Evolutionary conservation across 2,113 vertebrate species (phyloP), one percentile per base, ranked within the genome.

Genomic region (Hyla sarda): DNA sequence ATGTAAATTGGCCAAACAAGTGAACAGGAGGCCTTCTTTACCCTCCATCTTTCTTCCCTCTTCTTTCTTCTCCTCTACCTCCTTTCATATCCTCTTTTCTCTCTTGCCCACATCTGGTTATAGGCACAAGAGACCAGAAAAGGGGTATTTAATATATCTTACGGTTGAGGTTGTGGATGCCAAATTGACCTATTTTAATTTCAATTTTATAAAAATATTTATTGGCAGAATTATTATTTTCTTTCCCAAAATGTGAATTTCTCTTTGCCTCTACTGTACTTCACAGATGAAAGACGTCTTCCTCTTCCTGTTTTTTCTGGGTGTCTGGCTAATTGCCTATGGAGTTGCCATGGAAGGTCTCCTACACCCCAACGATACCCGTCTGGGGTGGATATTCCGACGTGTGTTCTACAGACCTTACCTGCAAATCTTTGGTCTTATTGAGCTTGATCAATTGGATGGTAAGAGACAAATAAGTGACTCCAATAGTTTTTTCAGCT

Each of bases 281-380:
- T 69, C 12, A 21, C 25, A 98, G 97, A 93, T 98, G 93, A 98
- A 98, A 89, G 97, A 98, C 0, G 87, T 97, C 0, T 97, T 98
- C 92, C 96, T 97, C 92, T 97, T 98, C 92, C 94, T 98, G 65
- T 98, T 98, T 92, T 97, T 97, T 91, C 94, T 98, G 13, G 93
- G 90, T 0, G 94, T 98, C 84, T 98, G 97, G 97, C 85, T 97
- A 6, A 90, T 96, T 87, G 96, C 97, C n/a, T 97, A 97, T 0
- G 96, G 96, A 19, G 96, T 97, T 65, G 94, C 96, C 84, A 97
- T 96, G 1, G 95, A 98, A 89, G 97, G 96, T 32, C 87, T 98
- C 23, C 91, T 97, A 3, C 95, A 97, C 54, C 89, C 94, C 14
- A 95, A 90, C 0, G 95, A 97, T 85, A 91, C 93, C 1, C 89